These are phyloP conservation scores for Oryzias woworae DNA, from an alignment of 2,113 vertebrate species.

Conservation along the genomic window DNA sequence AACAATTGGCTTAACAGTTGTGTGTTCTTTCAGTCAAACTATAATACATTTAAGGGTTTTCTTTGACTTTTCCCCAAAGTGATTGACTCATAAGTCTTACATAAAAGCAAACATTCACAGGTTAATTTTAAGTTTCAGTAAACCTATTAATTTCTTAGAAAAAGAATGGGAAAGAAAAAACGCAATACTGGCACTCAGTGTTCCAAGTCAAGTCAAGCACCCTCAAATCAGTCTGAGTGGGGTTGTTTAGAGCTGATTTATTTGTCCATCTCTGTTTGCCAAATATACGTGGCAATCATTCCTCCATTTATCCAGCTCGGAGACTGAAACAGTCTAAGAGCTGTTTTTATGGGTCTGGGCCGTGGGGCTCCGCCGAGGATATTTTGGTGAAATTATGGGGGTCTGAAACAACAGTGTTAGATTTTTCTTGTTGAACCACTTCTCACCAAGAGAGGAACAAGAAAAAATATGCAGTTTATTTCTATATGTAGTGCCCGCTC, in stretches of 20 bases:
- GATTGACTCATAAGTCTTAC: too few species aligned
- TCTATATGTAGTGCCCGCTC: too few species aligned
- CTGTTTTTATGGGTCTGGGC: slow-evolving; percentile 13
- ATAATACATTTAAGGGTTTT: too few species aligned
- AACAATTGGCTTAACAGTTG: too few species aligned
- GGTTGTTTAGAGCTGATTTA: slow-evolving; percentile 15
- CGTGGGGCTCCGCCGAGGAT: not conserved
- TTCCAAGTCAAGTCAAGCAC: slow-evolving; percentile 9
- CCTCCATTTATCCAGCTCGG: slow-evolving; percentile 8
- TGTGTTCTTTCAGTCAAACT: too few species aligned
- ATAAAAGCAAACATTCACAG: not conserved
- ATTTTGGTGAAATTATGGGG: slow-evolving; percentile 29
- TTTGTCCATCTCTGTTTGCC: slow-evolving; percentile 8
- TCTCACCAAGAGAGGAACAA: too few species aligned
- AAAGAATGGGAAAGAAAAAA: not conserved
- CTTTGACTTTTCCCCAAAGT: too few species aligned
- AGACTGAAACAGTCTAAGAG: not conserved
- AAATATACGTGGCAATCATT: slow-evolving; percentile 16
- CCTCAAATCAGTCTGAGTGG: slow-evolving; percentile 13
- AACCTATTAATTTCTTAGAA: not conserved
- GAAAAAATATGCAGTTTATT: too few species aligned
- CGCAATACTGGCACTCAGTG: not conserved
- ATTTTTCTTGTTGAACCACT: too few species aligned
- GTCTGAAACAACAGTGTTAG: slow-evolving; percentile 5
- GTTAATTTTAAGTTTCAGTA: too few species aligned